phyloP scores from a whole-genome alignment of 2,113 vertebrate species.

The Pelecanus crispus region DNA sequence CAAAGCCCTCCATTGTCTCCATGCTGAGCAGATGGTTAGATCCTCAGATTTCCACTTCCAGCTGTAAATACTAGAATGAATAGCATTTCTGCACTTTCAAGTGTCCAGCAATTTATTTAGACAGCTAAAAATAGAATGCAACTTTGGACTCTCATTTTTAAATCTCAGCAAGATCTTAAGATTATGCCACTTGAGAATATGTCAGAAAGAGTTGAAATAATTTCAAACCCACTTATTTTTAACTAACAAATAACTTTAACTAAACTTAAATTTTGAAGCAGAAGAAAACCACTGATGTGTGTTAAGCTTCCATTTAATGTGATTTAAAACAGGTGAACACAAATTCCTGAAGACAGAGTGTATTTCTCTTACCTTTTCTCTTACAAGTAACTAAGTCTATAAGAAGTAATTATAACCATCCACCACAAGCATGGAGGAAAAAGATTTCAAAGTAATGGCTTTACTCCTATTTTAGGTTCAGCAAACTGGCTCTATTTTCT shows the following conservation, averaged over 20 bases:
- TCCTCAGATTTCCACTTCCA: neutral
- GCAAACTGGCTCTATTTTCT: neutral
- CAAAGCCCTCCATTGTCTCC: neutral
- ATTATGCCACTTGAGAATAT: fast-evolving
- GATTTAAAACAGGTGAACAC: neutral
- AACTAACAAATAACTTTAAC: neutral
- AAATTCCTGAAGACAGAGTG: neutral
- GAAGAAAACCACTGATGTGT: neutral
- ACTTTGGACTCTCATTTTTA: neutral
- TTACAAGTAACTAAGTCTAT: neutral
- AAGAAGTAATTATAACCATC: neutral
- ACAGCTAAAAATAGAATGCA: neutral
- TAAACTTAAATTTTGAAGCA: neutral
- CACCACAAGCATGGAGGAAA: neutral
- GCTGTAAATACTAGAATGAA: neutral
- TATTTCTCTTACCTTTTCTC: neutral
- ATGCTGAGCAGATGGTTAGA: neutral
- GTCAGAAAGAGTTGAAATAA: neutral
- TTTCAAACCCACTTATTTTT: neutral
- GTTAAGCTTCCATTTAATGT: neutral
- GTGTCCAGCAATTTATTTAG: neutral
- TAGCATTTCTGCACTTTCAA: neutral
- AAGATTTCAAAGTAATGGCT: neutral
- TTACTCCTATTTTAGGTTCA: neutral
- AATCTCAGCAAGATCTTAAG: neutral